These are phyloP conservation scores for Ptilorrhoa leucosticta DNA, from an alignment of 2,113 vertebrate genomes.

Conservation along the genomic window DNA sequence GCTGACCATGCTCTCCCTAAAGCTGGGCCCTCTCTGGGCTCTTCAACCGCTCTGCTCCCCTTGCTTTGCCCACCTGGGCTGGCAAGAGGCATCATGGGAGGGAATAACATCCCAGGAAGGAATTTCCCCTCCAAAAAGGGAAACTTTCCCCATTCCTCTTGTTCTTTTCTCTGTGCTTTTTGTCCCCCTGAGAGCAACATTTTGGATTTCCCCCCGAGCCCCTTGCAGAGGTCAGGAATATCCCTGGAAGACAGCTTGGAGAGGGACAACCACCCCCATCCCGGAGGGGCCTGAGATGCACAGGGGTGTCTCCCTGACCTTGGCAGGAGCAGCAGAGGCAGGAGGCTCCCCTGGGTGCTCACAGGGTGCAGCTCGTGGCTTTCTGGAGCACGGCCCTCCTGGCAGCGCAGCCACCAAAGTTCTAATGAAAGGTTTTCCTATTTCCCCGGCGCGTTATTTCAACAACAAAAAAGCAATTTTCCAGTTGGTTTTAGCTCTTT, in stretches of 20 bases:
- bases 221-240: not conserved
- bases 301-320: not conserved
- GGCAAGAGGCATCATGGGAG: accelerated
- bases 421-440: not conserved
- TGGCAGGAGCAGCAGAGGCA: not conserved
- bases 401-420: not conserved
- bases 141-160: not conserved
- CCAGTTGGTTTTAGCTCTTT: not conserved
- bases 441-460: not conserved
- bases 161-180: not conserved
- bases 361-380: not conserved
- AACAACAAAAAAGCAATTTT: not conserved
- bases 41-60: not conserved
- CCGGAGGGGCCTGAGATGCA: accelerated
- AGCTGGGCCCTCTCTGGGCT: not conserved
- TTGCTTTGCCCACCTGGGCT: not conserved
- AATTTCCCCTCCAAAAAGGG: not conserved
- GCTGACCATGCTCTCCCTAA: not conserved
- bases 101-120: not conserved
- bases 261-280: not conserved
- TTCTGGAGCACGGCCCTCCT: not conserved
- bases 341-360: too few species aligned
- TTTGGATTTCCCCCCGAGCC: not conserved
- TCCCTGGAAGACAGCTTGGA: not conserved
- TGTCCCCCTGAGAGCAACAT: not conserved